These are phyloP conservation scores for Globicephala melas DNA, from an alignment of 2,113 vertebrate genomes.

Conservation along the genomic window DNA sequence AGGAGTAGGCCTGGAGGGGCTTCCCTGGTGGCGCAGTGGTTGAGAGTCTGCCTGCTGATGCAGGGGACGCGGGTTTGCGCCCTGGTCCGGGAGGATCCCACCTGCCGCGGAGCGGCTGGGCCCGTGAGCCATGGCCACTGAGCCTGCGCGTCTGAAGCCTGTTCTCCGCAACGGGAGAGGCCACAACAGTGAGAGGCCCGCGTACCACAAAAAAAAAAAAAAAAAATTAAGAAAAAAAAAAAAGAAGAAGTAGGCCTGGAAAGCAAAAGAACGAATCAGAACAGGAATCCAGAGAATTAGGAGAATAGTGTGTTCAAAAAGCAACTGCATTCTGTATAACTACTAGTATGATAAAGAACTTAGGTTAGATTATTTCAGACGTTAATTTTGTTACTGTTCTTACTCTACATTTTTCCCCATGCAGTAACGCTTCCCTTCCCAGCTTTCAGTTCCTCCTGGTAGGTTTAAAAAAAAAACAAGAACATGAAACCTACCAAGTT, in stretches of 20 bases:
- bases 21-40: too few species aligned
- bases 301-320: neutral
- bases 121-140: too few species aligned
- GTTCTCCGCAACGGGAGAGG: too few species aligned
- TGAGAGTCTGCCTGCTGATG: too few species aligned
- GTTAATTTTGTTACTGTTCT: neutral
- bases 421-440: neutral
- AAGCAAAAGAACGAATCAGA: neutral
- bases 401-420: neutral
- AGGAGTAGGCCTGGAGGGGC: neutral
- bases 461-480: neutral
- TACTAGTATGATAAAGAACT: neutral
- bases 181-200: too few species aligned
- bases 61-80: too few species aligned
- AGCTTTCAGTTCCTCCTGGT: neutral
- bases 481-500: neutral
- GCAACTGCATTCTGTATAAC: neutral
- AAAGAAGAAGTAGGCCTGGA: neutral
- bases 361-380: neutral
- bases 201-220: too few species aligned
- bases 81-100: too few species aligned
- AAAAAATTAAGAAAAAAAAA: too few species aligned
- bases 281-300: neutral
- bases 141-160: too few species aligned
- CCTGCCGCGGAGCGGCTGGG: too few species aligned